phyloP scores from a whole-genome alignment of 2,113 vertebrate species.

The Myiagra hebetior region DNA sequence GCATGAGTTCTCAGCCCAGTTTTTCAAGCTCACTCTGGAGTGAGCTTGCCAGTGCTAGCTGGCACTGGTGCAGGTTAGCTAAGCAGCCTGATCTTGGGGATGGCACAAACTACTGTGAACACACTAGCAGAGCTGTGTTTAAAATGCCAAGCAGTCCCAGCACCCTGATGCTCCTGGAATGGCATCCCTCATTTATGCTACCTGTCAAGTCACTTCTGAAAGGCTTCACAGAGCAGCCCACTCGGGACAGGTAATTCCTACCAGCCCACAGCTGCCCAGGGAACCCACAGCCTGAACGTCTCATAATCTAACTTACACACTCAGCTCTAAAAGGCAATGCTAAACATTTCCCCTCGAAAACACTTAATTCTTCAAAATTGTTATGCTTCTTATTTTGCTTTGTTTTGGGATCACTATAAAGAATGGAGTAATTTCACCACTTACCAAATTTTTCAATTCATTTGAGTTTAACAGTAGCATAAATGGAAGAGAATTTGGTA shows the following conservation, averaged over 20 bases:
- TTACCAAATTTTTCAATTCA: neutral
- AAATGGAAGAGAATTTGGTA: neutral
- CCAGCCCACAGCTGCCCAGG: neutral
- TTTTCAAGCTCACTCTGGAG: neutral
- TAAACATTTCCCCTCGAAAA: neutral
- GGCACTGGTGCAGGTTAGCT: neutral
- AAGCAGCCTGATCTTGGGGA: neutral
- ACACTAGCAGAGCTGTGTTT: neutral
- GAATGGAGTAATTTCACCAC: neutral
- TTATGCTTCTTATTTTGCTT: neutral
- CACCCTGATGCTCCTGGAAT: neutral
- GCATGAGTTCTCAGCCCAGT: neutral
- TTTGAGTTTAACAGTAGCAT: neutral
- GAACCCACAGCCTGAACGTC: neutral
- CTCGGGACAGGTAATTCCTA: neutral
- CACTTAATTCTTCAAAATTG: neutral
- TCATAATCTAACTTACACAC: neutral
- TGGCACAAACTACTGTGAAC: neutral
- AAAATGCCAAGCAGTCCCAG: neutral
- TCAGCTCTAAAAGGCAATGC: neutral
- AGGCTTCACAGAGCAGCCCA: neutral
- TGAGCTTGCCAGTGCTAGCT: neutral
- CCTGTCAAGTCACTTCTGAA: neutral
- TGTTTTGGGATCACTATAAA: neutral
- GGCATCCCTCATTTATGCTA: neutral